Evolutionary conservation across 2,113 vertebrate genomes (phyloP).

Genomic region (Cyphomyrus discorhynchus): DNA sequence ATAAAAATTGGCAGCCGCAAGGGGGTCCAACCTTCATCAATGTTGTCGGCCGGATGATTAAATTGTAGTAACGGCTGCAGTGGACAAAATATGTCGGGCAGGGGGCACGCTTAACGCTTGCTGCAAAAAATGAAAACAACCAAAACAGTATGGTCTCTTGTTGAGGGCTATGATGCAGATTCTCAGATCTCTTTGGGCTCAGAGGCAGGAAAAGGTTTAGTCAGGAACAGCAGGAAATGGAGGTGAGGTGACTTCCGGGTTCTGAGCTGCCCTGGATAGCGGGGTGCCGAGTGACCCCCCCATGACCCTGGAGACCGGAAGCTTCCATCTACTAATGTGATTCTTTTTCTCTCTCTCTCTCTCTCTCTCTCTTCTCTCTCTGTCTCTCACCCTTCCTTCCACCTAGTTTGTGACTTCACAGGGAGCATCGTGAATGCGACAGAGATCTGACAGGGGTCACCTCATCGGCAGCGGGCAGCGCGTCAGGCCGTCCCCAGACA

Average conservation of each 20-base stretch:
- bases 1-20: background rate
- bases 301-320: conserved; percentile 22
- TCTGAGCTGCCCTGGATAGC: background rate
- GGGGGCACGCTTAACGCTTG: background rate
- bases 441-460: conserved; percentile 23
- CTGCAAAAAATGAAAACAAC: background rate
- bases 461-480: conserved; percentile 38
- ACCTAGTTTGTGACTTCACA: conserved; percentile 34
- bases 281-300: conserved; percentile 14
- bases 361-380: conserved; percentile 1
- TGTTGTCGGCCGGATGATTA: background rate
- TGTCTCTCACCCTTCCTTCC: background rate
- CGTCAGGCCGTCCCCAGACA: conserved; percentile 33
- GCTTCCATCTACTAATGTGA: conserved; percentile 2
- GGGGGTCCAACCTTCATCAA: background rate
- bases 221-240: background rate
- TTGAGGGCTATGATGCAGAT: background rate
- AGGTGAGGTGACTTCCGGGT: background rate
- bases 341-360: conserved; percentile 26
- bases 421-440: conserved; percentile 32
- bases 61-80: background rate
- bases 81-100: background rate
- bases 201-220: background rate
- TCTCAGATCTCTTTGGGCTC: background rate
- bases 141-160: background rate